Base-by-base conservation (phyloP, 2,888 invertebrate species). In the Ophioninae sp. region DNA sequence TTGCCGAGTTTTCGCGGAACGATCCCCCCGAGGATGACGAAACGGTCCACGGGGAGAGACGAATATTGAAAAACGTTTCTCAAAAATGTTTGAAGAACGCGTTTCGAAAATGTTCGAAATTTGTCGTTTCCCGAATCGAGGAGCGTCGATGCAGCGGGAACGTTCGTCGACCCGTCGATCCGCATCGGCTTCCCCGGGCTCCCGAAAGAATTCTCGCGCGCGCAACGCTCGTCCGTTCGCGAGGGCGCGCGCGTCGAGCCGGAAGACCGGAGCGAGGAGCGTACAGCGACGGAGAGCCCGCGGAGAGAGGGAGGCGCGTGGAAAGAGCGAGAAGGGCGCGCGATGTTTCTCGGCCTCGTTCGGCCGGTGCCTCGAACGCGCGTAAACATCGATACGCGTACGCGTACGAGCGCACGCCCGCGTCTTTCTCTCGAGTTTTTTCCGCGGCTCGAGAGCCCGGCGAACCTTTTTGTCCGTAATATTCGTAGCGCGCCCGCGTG, bases 241-340 rank as follows among this genome's bases (percentile, higher is more conserved):
- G 67, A 13, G 67, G 10, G 65, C 21, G 37, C 20, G 21, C 80
- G 64, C 78, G 73, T 64, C 68, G 73, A 78, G 69, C 83, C 83
- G 83, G 81, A 81, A 83, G 78, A 83, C 78, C 64, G 64, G 70
- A 78, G 65, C 56, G 78, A 44, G 70, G 78, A 81, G 79, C 76
- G n/a, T n/a, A 76, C 78, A 77, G 67, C 75, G 74, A 56, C 39
- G 61, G 80, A 75, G 69, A 39, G 67, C 70, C 83, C 59, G 77
- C 77, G 64, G 77, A 62, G 62, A 23, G 61, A 79, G 56, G 61
- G 83, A 76, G 70, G 79, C 77, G 64, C 59, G 39, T n/a, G 70
- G 82, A 78, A 65, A 68, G 82, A 78, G 73, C 44, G 69, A 74
- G 62, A 72, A 23, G 41, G 79, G 61, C 59, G 70, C 37, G 69